These are phyloP conservation scores for Poeciliopsis infans DNA, from an alignment of 2,797 vertebrate genomes.

Conservation along the genomic window DNA sequence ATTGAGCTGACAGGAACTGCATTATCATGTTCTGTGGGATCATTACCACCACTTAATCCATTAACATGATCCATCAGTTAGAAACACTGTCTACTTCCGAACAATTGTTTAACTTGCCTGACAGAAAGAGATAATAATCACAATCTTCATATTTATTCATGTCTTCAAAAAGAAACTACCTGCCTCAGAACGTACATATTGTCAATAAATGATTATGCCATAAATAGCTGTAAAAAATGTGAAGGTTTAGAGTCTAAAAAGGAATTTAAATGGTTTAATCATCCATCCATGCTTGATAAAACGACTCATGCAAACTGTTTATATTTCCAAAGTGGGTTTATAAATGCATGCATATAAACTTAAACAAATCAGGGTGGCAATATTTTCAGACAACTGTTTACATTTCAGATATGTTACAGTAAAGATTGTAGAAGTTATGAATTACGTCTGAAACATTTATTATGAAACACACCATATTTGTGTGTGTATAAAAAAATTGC, in stretches of 20 bases:
- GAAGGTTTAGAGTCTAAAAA: background rate
- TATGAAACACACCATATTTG: background rate
- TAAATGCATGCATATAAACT: background rate
- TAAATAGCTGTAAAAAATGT: background rate
- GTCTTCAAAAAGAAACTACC: background rate
- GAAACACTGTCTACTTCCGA: background rate
- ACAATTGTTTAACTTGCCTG: background rate
- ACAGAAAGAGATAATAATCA: background rate
- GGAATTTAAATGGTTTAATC: background rate
- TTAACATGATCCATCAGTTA: background rate
- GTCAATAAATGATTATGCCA: background rate
- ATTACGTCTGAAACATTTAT: background rate
- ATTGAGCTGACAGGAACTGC: background rate
- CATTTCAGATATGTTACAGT: background rate
- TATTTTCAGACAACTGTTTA: background rate
- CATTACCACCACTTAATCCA: background rate
- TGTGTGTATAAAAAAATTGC: background rate
- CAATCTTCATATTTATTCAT: background rate
- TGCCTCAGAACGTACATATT: background rate
- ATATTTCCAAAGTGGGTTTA: background rate
- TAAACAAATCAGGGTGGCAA: background rate
- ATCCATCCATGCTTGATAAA: conserved; percentile 1
- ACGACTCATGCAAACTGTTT: conserved; percentile 18
- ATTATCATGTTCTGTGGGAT: background rate
- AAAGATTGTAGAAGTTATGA: background rate